Evolutionary conservation across 2,888 invertebrate species (phyloP), one percentile per base, ranked within the genome.

Genomic region (Chrysolina haemoptera): DNA sequence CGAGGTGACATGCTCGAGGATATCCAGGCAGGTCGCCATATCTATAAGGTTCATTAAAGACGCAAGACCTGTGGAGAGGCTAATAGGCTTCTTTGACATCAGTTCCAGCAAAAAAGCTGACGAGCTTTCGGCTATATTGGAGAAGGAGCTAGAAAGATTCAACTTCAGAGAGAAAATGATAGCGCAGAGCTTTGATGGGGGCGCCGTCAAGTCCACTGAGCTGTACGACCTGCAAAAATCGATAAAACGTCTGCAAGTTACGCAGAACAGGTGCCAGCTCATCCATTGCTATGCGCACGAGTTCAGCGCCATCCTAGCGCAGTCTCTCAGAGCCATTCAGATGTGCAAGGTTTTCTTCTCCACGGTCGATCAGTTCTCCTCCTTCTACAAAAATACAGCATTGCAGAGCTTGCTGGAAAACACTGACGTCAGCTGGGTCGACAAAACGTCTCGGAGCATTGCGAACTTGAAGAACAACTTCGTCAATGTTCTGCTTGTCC

Each of bases 141-240:
- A 74, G 27, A 68, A 27, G 18, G 74, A 70, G 40, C 59, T 74
- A 11, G 70, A 74, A 3, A 67, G 12, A 18, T 69, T 75, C 43
- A 71, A 71, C 16, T 71, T 16, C 62, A 75, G 66, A 10, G 71
- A 75, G 8, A 75, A 75, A 20, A 48, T 75, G 71, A 18, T 75
- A n/a, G 68, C 71, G 11, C 69, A 69, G n/a, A 68, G 71, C 16
- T 71, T 68, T 43, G 75, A 75, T 35, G 75, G 75, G 0, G 64
- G 59, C 6, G 71, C 69, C 1, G 75, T 75, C 12, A 75, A 66
- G n/a, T 68, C 75, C 10, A 75, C 75, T 11, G 71, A 75, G 35
- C 43, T 75, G 9, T 75, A 69, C 35, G 68, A 71, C 16, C 11
- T 70, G 27, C 74, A 74, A 43, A 70, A 74, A 46, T 48, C 70